Evolutionary conservation across 1,140 invertebrate species (phyloP).

Genomic region (Neodiprion pinetum): DNA sequence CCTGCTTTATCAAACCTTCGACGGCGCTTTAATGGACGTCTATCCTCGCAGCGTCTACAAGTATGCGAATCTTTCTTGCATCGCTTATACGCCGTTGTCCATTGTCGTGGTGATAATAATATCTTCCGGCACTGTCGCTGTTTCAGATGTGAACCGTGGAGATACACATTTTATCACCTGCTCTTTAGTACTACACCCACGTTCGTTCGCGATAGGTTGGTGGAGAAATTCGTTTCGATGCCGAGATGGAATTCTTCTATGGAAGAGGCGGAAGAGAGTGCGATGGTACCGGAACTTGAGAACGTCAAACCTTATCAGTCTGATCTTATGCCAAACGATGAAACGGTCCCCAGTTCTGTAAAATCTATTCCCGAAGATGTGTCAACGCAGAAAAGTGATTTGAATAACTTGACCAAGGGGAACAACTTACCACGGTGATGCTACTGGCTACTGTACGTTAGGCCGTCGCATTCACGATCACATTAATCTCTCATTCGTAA

Average conservation of each 20-base stretch:
- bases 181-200: conserved; percentile 62
- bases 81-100: background rate
- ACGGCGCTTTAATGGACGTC: conserved; percentile 60
- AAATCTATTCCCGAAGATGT: too few relatives aligned
- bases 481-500: too few relatives aligned
- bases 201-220: conserved; percentile 62
- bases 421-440: too few relatives aligned
- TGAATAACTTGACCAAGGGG: too few relatives aligned
- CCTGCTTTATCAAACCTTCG: conserved; percentile 61
- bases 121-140: background rate
- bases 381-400: too few relatives aligned
- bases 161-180: conserved; percentile 62
- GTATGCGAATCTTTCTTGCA: conserved; percentile 55
- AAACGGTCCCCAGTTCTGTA: too few relatives aligned
- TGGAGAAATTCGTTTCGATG: conserved; percentile 63
- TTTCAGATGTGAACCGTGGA: conserved; percentile 47
- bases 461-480: too few relatives aligned
- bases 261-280: too few relatives aligned
- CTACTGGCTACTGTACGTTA: too few relatives aligned
- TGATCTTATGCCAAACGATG: too few relatives aligned
- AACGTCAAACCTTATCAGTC: too few relatives aligned
- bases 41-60: conserved; percentile 63
- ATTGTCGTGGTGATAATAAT: background rate
- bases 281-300: too few relatives aligned
- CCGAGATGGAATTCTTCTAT: conserved; percentile 49